Conservation (phyloP, 1,140 invertebrate genomes). For the Halictus rubicundus region DNA sequence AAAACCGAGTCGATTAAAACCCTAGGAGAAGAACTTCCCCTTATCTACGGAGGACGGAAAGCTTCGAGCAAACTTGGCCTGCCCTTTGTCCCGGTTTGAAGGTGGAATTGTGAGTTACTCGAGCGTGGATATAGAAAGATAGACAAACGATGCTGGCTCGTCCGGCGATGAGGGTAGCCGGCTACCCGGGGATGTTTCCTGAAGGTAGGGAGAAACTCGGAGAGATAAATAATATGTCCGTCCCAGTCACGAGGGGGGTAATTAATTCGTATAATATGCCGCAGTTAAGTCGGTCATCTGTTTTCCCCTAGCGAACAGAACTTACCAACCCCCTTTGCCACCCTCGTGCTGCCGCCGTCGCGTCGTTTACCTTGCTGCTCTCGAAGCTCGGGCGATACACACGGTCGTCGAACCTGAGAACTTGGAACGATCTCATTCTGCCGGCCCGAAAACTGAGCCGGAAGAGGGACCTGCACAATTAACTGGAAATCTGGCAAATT, state of each 20-base stretch:
- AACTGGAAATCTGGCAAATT: background rate
- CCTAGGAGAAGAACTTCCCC: constrained; percentile 36
- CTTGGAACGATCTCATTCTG: constrained; percentile 4
- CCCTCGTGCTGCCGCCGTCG: background rate
- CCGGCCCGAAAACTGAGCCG: background rate
- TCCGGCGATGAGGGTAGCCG: constrained; percentile 66
- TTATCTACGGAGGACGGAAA: constrained; percentile 29
- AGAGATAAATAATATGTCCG: constrained; percentile 78
- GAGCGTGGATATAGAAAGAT: constrained; percentile 71
- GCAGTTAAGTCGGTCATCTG: constrained; percentile 79
- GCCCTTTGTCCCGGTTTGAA: constrained; percentile 49
- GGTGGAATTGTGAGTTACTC: constrained; percentile 59
- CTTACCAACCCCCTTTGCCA: background rate
- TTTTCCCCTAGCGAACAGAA: constrained; percentile 54
- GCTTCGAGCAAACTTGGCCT: constrained; percentile 42
- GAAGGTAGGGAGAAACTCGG: constrained; percentile 27
- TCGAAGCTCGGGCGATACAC: constrained; percentile 15
- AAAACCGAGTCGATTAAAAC: constrained; percentile 44
- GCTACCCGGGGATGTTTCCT: constrained; percentile 59
- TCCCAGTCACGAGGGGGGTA: constrained; percentile 72
- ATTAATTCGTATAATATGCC: constrained; percentile 81
- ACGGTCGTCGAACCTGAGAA: background rate
- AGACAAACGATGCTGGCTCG: constrained; percentile 72
- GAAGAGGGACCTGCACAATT: background rate
- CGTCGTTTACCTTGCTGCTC: background rate